These are phyloP conservation scores for Murina feae DNA, from an alignment of 2,113 vertebrate genomes.

Conservation along the genomic window DNA sequence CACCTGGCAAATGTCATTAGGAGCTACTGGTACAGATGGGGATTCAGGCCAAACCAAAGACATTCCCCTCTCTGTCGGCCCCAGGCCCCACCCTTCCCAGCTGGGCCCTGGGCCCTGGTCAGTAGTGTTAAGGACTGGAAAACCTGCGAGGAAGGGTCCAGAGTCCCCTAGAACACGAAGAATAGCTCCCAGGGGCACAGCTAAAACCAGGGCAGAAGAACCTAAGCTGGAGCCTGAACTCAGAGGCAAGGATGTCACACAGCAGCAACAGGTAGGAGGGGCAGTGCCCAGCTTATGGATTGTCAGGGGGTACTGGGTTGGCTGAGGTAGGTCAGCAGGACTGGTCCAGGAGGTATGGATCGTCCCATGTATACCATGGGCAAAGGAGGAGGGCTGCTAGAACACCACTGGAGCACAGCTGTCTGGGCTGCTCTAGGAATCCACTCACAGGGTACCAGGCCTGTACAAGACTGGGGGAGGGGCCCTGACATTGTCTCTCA, in stretches of 20 bases:
- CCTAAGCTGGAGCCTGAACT: neutral
- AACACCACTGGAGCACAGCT: neutral
- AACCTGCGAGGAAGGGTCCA: neutral
- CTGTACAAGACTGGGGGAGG: neutral
- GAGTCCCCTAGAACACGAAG: neutral
- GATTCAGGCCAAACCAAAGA: neutral
- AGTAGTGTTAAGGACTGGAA: neutral
- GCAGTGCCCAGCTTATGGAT: neutral
- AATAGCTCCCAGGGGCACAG: neutral
- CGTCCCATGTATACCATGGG: neutral
- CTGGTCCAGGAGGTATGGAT: neutral
- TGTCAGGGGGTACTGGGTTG: neutral
- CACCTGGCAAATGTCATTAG: neutral
- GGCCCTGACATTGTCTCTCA: slow-evolving; percentile 87
- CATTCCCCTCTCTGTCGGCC: neutral
- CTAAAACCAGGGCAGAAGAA: slow-evolving; percentile 52
- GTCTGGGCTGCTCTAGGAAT: neutral
- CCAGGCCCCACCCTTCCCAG: neutral
- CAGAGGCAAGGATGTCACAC: neutral
- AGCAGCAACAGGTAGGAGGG: neutral
- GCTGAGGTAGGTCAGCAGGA: neutral
- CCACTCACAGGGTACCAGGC: neutral
- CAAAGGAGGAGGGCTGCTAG: neutral
- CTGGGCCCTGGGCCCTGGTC: neutral
- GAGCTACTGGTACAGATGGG: neutral